Base-by-base conservation (phyloP, 2,888 invertebrate species). In the Polia nebulosa region DNA sequence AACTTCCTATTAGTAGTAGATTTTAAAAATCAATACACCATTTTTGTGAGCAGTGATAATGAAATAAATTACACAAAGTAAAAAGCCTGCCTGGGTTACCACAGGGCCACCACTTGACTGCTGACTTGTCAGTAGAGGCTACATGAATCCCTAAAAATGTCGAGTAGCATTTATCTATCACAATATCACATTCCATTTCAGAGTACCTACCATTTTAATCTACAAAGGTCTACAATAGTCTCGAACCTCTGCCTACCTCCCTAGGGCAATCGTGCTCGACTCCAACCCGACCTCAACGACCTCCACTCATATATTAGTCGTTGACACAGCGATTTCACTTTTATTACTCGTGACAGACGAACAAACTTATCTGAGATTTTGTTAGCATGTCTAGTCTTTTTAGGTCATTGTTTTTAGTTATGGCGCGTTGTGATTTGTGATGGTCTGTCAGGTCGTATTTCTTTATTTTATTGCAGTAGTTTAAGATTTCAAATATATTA, bases 251-350 rank as follows among this genome's bases (percentile, higher is more conserved):
- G 20, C 32, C 25, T 41, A 55, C 66, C 32, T 41, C 60, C 73
- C n/a, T 25, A 45, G 73, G 68, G 80, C 80, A 52, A 49, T 75
- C 80, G 77, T 77, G 80, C 69, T 36, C 59, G 13, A 51, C 32
- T 49, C 73, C 52, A n/a, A 22, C 9, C 36, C n/a, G 68, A 76
- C 61, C 76, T 27, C 29, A 1, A n/a, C 20, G 76, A 82, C 75
- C 75, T 74, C 67, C 44, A 8, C 53, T 45, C 76, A 78, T 56
- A 59, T 41, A 65, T 49, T 49, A 64, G 64, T 58, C 60, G 65
- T 71, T 62, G 80, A 82, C 80, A 75, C 44, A 57, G 49, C 56
- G 68, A 77, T 81, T 81, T 80, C 83, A 81, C 83, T 81, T 75
- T 77, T 57, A 56, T 63, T 29, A 17, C 44, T 78, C 83, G 83